These are phyloP conservation scores for Caenorhabditis imperialis DNA, from an alignment of 2,888 invertebrate species.

Conservation along the genomic window DNA sequence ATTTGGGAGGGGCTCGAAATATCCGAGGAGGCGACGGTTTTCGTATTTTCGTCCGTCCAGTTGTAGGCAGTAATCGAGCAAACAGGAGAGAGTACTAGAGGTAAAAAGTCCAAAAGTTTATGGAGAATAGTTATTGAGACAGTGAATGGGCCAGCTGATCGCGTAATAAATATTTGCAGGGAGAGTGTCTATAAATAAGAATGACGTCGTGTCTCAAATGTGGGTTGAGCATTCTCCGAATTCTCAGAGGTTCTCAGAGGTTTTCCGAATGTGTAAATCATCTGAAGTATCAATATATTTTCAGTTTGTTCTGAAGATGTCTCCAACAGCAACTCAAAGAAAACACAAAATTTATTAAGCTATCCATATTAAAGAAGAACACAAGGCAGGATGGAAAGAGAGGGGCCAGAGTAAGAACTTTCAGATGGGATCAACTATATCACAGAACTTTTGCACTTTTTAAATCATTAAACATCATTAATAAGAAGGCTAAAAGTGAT, in stretches of 20 bases:
- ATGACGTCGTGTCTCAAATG: too few relatives aligned
- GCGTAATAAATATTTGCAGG: too few relatives aligned
- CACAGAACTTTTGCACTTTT: slow-evolving; percentile 45
- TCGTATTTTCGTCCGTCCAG: slow-evolving; percentile 33
- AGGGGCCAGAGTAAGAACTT: slow-evolving; percentile 6
- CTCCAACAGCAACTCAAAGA: not conserved
- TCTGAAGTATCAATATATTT: slow-evolving; percentile 2
- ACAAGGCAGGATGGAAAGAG: slow-evolving; percentile 7
- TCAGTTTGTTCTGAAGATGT: too few relatives aligned
- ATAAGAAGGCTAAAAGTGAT: slow-evolving; percentile 12
- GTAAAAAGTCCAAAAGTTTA: slow-evolving; percentile 9
- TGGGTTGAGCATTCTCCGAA: too few relatives aligned
- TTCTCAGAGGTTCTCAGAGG: too few relatives aligned
- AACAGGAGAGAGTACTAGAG: slow-evolving; percentile 5
- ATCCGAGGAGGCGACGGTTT: too few relatives aligned
- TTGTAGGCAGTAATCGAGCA: slow-evolving; percentile 14
- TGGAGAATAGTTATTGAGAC: too few relatives aligned
- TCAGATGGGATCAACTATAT: slow-evolving; percentile 32
- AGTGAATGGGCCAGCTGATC: too few relatives aligned
- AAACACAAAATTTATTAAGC: slow-evolving; percentile 24
- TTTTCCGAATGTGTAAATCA: too few relatives aligned
- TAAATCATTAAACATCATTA: slow-evolving; percentile 18
- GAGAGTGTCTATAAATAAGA: too few relatives aligned
- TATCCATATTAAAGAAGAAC: slow-evolving; percentile 25
- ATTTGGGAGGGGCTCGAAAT: slow-evolving; percentile 48